Evolutionary conservation across 2,888 invertebrate species (phyloP), one percentile per base, ranked within the genome.

Genomic region (Mesoligia furuncula): DNA sequence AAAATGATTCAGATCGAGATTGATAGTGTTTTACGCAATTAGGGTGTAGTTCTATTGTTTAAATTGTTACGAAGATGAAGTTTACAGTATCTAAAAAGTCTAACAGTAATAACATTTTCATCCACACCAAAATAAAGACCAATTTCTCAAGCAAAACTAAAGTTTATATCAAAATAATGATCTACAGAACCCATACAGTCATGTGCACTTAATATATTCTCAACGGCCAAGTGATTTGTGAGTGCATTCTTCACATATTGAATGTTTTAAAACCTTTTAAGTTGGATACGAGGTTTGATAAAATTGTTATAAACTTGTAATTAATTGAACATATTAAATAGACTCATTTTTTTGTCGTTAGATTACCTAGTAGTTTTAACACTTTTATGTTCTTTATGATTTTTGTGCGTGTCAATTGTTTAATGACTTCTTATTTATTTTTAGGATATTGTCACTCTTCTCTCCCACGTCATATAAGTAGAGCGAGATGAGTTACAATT

Each of bases 191-290:
- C 88, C 77, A 31, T 17, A 24, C 2, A 27, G 36, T 20, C 0
- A 15, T n/a, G n/a, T 62, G 74, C 68, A 80, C 48, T 73, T 79
- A 85, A 83, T 78, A 85, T 77, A 74, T 73, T 77, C 69, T 68
- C 67, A 72, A 57, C 82, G 85, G 73, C 70, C 81, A 80, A 91
- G 94, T 95, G 95, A 95, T 95, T 95, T 95, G 94, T 95, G 95
- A 81, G 85, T 84, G 90, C 92, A 91, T 87, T 87, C 88, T 90
- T 90, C 91, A 90, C 92, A 91, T 95, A 95, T 93, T 94, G 95
- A 95, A 94, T 93, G 94, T 92, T 94, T 94, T 95, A 94, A 96
- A 96, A 94, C 95, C 95, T 95, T 95, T 96, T 95, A 95, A 95
- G 94, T 93, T 91, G 84, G 89, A 91, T 87, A 91, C 88, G 85